Base-by-base conservation (phyloP, 2,888 invertebrate species). In the Salpingus planirostris region DNA sequence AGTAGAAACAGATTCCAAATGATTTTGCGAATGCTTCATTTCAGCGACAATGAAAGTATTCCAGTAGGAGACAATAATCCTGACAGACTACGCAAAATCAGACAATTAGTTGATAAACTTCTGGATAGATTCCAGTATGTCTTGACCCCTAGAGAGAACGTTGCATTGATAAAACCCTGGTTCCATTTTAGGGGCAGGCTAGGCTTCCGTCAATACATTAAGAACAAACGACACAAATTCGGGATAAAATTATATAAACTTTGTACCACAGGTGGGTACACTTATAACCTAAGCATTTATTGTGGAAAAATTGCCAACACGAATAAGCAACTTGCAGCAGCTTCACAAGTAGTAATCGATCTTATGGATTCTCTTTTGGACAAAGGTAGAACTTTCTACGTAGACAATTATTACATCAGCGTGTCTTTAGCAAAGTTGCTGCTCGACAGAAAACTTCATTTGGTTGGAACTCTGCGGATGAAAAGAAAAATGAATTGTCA, bases 161-260 rank as follows among this genome's bases (percentile, higher is more conserved):
- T 24, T 48, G 43, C 24, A 43, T 54, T n/a, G 49, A 52, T 38
- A 47, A 52, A 35, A 38, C 43, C 11, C 18, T 52, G 29, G 33
- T 53, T 21, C 47, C 49, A 23, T 52, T 49, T 49, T 37, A 43
- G 33, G 50, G 50, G 29, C 33, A 18, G 50, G 27, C 29, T 53
- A 13, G 11, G 44, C 13, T 42, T 53, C 31, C 43, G 42, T 29
- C 49, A 48, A 26, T 47, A 47, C 33, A 52, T 40, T 25, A 44
- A 40, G 28, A 34, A 45, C 30, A 51, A 52, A 29, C 30, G 27
- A 3, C 50, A 51, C 33, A 47, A 43, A 27, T 50, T 49, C 38
- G 52, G 52, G 11, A 40, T 54, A 21, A 52, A 53, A 42, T 24
- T 52, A 15, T 50, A 47, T 37, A 50, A 52, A 40, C 27, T 52